A percentile compares a stretch with the other conserved stretches of the same genome.
phyloP scores from a whole-genome alignment of 2,797 vertebrate genomes.

The Amphiprion clarkii region DNA sequence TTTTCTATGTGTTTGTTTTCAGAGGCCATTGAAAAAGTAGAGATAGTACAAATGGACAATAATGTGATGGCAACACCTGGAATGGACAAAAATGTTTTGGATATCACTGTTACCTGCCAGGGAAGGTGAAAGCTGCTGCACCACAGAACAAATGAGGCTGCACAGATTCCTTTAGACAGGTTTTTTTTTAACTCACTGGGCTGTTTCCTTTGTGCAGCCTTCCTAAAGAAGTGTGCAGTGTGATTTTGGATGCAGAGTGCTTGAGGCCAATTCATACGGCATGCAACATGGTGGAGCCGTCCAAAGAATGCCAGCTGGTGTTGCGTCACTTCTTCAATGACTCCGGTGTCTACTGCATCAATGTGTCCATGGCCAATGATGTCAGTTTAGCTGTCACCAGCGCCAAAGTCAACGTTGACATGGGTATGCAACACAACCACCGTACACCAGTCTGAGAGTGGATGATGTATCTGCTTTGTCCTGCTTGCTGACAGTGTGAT shows the following conservation, averaged over 20 bases:
- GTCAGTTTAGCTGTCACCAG: slow-evolving; percentile 89
- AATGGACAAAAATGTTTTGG: slow-evolving; percentile 83
- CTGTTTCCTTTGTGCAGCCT: slow-evolving; percentile 74
- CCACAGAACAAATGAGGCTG: neutral
- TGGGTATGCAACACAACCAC: slow-evolving; percentile 69
- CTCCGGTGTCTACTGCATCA: slow-evolving; percentile 93
- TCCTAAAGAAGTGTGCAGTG: slow-evolving; percentile 92
- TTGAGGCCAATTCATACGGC: slow-evolving; percentile 81
- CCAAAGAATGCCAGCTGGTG: slow-evolving; percentile 88
- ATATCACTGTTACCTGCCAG: slow-evolving; percentile 92
- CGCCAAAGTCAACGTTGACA: slow-evolving; percentile 87
- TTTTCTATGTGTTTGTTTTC: slow-evolving; percentile 15
- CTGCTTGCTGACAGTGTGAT: neutral
- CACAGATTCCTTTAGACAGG: neutral
- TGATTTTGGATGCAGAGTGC: slow-evolving; percentile 90
- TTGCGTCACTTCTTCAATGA: slow-evolving; percentile 89
- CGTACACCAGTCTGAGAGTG: neutral
- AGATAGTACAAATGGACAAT: slow-evolving; percentile 89
- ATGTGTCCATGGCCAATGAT: slow-evolving; percentile 91
- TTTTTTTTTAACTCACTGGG: neutral
- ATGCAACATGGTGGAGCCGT: slow-evolving; percentile 88
- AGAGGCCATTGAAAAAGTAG: slow-evolving; percentile 93
- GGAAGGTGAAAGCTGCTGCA: slow-evolving; percentile 85
- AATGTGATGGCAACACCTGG: slow-evolving; percentile 62
- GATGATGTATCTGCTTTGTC: neutral